Conservation (phyloP, 1,140 invertebrate genomes). For the Oncopodura yosiiana region DNA sequence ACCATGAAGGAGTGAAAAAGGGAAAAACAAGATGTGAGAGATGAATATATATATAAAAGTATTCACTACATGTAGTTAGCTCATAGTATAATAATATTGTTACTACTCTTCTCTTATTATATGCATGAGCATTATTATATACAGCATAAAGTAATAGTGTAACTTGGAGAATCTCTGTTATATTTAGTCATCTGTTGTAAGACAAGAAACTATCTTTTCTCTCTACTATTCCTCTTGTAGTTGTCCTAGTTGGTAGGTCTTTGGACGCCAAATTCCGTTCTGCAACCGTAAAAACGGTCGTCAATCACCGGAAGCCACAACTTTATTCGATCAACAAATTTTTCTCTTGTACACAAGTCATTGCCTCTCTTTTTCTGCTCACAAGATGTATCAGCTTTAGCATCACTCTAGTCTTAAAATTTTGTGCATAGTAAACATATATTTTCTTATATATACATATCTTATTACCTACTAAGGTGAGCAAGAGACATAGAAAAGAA, state of each 20-base stretch:
- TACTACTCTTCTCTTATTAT: too few relatives aligned
- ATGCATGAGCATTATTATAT: too few relatives aligned
- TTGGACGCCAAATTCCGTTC: slow-evolving; percentile 23
- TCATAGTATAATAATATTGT: too few relatives aligned
- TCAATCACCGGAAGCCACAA: slow-evolving; percentile 26
- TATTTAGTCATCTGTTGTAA: too few relatives aligned
- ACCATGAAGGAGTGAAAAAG: slow-evolving; percentile 9
- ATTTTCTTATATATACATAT: background rate
- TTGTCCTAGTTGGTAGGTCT: too few relatives aligned
- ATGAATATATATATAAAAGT: background rate
- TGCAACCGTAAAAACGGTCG: slow-evolving; percentile 24
- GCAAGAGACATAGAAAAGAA: too few relatives aligned
- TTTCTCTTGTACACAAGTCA: background rate
- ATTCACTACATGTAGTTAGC: too few relatives aligned
- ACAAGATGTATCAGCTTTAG: too few relatives aligned
- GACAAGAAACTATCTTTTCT: too few relatives aligned
- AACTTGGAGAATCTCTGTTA: too few relatives aligned
- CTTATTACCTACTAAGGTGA: background rate
- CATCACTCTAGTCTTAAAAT: background rate
- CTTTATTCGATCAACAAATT: slow-evolving; percentile 21
- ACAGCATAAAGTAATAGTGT: too few relatives aligned
- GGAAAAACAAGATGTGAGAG: background rate
- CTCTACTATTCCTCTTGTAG: too few relatives aligned
- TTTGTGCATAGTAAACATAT: background rate
- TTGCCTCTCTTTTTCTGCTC: background rate